Evolutionary conservation across 2,113 vertebrate species (phyloP).

Genomic region (Nanorana parkeri): DNA sequence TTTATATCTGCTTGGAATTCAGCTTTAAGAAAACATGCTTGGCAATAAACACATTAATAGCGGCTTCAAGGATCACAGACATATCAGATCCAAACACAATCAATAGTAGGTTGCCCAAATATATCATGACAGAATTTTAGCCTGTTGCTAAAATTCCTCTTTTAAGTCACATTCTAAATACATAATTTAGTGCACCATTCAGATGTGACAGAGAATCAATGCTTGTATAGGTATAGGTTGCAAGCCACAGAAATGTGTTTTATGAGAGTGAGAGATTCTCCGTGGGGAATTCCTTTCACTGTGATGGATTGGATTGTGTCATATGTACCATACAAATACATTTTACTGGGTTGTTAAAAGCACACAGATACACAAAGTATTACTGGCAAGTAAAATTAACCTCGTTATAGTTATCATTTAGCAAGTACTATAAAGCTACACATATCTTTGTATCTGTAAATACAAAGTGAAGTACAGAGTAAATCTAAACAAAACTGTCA

Average conservation of each 20-base stretch:
- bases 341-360: not conserved
- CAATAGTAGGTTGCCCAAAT: constrained; percentile 8
- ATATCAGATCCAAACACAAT: constrained; percentile 24
- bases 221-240: constrained; percentile 21
- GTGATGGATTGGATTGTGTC: constrained; percentile 40
- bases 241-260: constrained; percentile 37
- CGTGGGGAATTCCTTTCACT: constrained; percentile 20
- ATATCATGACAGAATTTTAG: constrained; percentile 13
- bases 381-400: not conserved
- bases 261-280: constrained; percentile 13
- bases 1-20: no score
- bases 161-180: constrained; percentile 26
- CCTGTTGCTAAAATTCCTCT: constrained; percentile 25
- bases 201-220: constrained; percentile 53
- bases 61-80: not conserved
- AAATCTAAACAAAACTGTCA: no score
- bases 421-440: no score
- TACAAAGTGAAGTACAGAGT: no score
- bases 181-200: constrained; percentile 47
- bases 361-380: not conserved
- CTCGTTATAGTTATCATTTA: no score
- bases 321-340: constrained; percentile 33
- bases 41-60: not conserved
- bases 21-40: not conserved
- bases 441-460: no score